These are phyloP conservation scores for Carlito syrichta DNA, from an alignment of 2,113 vertebrate species.

Conservation along the genomic window DNA sequence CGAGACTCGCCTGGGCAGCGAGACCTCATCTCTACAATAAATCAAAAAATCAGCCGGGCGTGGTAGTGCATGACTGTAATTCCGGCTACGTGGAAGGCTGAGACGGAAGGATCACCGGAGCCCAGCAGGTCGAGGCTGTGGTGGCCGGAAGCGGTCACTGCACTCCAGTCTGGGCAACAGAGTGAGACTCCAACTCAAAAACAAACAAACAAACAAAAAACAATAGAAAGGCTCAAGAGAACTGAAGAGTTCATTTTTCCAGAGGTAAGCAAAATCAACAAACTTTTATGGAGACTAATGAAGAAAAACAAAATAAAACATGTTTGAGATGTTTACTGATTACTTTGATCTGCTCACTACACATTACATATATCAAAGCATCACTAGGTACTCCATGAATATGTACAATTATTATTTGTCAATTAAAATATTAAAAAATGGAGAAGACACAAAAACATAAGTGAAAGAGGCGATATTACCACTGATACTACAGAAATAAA, in stretches of 20 bases:
- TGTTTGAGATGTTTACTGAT: not conserved
- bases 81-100: too few relatives aligned
- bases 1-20: too few relatives aligned
- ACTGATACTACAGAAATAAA: not conserved
- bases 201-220: too few relatives aligned
- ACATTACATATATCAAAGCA: not conserved
- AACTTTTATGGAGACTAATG: not conserved
- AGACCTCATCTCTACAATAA: too few relatives aligned
- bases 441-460: not conserved
- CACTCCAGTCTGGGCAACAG: too few relatives aligned
- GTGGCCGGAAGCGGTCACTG: too few relatives aligned
- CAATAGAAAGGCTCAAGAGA: not conserved
- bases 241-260: not conserved
- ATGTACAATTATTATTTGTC: not conserved
- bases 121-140: too few relatives aligned
- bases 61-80: too few relatives aligned
- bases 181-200: too few relatives aligned
- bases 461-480: not conserved
- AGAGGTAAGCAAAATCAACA: not conserved
- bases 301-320: not conserved
- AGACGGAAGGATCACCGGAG: too few relatives aligned
- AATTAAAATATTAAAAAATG: not conserved
- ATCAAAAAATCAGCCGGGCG: too few relatives aligned
- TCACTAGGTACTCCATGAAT: not conserved
- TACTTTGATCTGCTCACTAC: not conserved